These are phyloP conservation scores for Netelia virgata DNA, from an alignment of 2,888 invertebrate species.

Conservation along the genomic window DNA sequence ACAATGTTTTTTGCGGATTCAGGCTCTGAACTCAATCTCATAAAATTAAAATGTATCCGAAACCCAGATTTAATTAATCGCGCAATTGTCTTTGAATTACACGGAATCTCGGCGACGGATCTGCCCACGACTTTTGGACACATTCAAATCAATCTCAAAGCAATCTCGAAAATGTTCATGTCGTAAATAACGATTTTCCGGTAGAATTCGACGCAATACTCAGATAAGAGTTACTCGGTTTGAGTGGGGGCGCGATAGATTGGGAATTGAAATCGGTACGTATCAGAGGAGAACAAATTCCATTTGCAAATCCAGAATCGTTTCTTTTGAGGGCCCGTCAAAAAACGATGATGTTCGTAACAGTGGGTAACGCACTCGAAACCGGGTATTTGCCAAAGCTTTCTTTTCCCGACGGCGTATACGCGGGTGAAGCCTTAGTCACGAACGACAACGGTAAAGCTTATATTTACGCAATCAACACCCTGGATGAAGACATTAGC, in stretches of 20 bases:
- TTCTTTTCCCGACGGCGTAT: too few species aligned
- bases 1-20: conserved; percentile 11
- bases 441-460: too few species aligned
- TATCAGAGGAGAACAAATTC: conserved; percentile 3
- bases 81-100: neutral
- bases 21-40: conserved; percentile 9
- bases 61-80: conserved; percentile 46
- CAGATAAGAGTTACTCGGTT: neutral
- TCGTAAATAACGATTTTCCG: conserved; percentile 2
- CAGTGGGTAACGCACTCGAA: neutral
- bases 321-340: conserved; percentile 10
- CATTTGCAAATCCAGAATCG: conserved; percentile 32
- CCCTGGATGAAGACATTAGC: too few species aligned
- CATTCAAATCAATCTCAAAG: neutral
- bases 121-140: neutral
- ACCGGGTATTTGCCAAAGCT: conserved; percentile 14
- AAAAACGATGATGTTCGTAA: too few species aligned
- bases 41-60: conserved; percentile 5
- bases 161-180: neutral
- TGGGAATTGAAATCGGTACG: conserved; percentile 3
- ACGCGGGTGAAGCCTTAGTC: too few species aligned
- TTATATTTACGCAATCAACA: too few species aligned
- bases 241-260: neutral
- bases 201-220: conserved; percentile 19
- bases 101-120: neutral